phyloP scores from a whole-genome alignment of 2,888 invertebrate genomes.

The Ophioninae sp. region DNA sequence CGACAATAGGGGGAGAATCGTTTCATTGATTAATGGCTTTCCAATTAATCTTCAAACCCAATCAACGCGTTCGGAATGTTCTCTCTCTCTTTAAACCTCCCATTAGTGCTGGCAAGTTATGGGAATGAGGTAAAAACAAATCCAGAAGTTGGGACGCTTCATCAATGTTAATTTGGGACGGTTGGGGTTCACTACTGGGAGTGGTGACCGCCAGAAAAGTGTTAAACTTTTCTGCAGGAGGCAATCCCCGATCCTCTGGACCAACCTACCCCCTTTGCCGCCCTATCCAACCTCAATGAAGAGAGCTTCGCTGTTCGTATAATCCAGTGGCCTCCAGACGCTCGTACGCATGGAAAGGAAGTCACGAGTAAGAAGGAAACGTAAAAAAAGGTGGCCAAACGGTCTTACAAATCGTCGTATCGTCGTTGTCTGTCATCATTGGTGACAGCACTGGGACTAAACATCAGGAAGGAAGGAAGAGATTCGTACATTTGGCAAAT shows the following conservation, averaged over 20 bases:
- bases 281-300: conserved; percentile 6
- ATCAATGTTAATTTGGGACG: not conserved
- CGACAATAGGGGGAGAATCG: not conserved
- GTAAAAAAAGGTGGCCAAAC: conserved; percentile 41
- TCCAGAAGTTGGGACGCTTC: not conserved
- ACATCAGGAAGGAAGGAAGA: not conserved
- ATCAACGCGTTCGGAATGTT: not conserved
- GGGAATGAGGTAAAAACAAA: not conserved
- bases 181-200: not conserved
- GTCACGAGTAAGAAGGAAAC: conserved; percentile 39
- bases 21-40: not conserved
- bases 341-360: conserved; percentile 40
- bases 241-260: not conserved
- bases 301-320: conserved; percentile 14
- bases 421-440: conserved; percentile 41
- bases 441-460: conserved; percentile 30
- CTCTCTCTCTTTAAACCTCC: not conserved
- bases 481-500: conserved; percentile 50
- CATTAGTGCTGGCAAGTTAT: not conserved
- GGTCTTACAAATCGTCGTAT: conserved; percentile 39
- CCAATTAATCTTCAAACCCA: conserved; percentile 6
- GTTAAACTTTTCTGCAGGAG: not conserved
- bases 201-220: not conserved
- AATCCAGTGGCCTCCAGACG: conserved; percentile 3
- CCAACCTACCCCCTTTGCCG: not conserved